Conservation (phyloP, 2,113 vertebrate species). For the Brachyhypopomus occidentalis region DNA sequence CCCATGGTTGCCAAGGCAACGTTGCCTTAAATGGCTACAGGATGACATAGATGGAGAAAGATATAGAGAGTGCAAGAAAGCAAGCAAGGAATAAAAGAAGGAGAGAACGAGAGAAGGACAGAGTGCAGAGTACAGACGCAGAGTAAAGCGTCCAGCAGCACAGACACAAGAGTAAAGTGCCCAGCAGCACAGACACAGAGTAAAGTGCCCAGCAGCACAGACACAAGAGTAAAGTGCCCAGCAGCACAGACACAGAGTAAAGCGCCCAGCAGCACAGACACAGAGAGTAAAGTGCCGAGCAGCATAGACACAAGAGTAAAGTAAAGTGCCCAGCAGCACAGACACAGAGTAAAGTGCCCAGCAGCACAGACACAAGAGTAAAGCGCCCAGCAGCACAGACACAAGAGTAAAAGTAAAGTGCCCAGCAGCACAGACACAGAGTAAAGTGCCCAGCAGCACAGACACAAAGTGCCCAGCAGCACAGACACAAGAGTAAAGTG, state of each 20-base stretch:
- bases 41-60: conserved; percentile 18
- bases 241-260: no score
- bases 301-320: background rate
- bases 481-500: background rate
- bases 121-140: conserved; percentile 4
- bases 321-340: conserved; percentile 15
- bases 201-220: no score
- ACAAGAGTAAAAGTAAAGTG: no score
- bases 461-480: no score
- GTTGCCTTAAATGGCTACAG: conserved; percentile 46
- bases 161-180: background rate
- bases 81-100: conserved; percentile 35
- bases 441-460: background rate
- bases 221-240: no score
- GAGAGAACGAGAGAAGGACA: conserved; percentile 5
- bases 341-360: conserved; percentile 36
- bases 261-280: conserved; percentile 9
- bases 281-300: background rate
- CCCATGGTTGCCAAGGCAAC: conserved; percentile 66
- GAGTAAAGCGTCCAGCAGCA: background rate
- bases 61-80: conserved; percentile 25
- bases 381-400: no score
- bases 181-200: conserved; percentile 37
- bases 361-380: no score
- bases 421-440: background rate